A percentile compares a stretch with the other conserved stretches of the same genome.
These are phyloP conservation scores for Perdix hodgsoniae DNA, from an alignment of 2,797 vertebrate species.

Conservation along the genomic window DNA sequence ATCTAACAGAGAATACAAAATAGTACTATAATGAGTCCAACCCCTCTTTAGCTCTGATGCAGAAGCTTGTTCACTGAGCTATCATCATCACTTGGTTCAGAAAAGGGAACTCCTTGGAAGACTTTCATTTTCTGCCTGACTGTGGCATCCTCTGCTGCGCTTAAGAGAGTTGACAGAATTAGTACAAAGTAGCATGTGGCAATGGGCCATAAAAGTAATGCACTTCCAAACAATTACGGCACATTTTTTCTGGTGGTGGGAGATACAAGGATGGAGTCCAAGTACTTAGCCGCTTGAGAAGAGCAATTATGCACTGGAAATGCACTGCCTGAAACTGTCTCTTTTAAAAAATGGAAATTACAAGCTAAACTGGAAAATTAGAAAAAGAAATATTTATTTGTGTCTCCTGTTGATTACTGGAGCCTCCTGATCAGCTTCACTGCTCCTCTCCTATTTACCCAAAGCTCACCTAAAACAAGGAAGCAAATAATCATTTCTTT, in stretches of 20 bases:
- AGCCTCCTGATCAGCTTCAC: accelerated
- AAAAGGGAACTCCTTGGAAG: constrained; percentile 28
- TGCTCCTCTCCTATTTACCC: not conserved
- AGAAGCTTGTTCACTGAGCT: not conserved
- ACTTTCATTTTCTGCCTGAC: constrained; percentile 1
- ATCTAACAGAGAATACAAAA: not conserved
- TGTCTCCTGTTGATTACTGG: accelerated
- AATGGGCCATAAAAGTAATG: constrained; percentile 11
- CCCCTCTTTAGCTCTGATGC: not conserved
- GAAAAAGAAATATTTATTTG: not conserved
- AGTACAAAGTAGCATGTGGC: constrained; percentile 33
- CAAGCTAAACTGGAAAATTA: not conserved
- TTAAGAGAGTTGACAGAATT: not conserved
- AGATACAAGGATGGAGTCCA: constrained; percentile 40
- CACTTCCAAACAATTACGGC: not conserved
- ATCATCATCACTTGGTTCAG: not conserved
- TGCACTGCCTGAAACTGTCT: constrained; percentile 25
- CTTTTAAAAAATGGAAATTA: not conserved
- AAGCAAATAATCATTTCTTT: not conserved
- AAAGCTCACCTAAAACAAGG: not conserved
- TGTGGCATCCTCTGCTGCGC: not conserved
- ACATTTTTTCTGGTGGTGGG: not conserved
- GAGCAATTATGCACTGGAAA: constrained; percentile 17
- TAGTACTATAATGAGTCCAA: not conserved
- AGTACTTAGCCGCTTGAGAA: constrained; percentile 28